Percentiles rank a stretch among this genome's conserved stretches.
Evolutionary conservation across 2,797 vertebrate genomes (phyloP).

Genomic region (Xenopus petersii): DNA sequence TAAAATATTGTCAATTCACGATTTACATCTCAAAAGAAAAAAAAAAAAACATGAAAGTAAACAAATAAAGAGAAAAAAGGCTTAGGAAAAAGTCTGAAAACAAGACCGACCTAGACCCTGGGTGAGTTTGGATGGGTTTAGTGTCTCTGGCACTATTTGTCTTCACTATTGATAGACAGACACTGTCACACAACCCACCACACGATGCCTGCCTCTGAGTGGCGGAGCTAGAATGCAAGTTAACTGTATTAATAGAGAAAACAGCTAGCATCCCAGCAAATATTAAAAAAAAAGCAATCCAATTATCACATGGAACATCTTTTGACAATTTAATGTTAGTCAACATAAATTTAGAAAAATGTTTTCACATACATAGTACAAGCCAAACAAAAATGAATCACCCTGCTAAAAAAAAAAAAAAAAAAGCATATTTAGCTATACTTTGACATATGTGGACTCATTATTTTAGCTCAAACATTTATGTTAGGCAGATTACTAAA

Average conservation of each 20-base stretch:
- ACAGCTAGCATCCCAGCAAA: constrained; percentile 81
- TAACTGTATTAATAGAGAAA: constrained; percentile 84
- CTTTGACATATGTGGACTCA: not conserved
- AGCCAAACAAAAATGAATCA: constrained; percentile 53
- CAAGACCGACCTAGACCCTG: constrained; percentile 82
- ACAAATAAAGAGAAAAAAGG: constrained; percentile 52
- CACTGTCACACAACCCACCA: constrained; percentile 83
- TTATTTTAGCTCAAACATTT: constrained; percentile 53
- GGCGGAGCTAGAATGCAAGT: constrained; percentile 84
- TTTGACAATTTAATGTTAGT: constrained; percentile 61
- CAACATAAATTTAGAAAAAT: constrained; percentile 62
- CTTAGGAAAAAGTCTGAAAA: constrained; percentile 80
- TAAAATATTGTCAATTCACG: constrained; percentile 66
- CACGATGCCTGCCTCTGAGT: constrained; percentile 81
- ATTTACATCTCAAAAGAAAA: constrained; percentile 61
- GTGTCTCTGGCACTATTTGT: constrained; percentile 81
- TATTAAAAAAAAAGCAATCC: constrained; percentile 69
- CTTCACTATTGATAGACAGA: constrained; percentile 86
- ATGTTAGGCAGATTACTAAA: constrained; percentile 59
- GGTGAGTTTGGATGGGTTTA: constrained; percentile 83
- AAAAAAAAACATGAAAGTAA: constrained; percentile 50
- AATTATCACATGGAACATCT: constrained; percentile 61
- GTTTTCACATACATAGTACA: constrained; percentile 55
- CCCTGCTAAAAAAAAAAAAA: constrained; percentile 47
- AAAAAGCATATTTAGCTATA: not conserved